A percentile compares a stretch with the other conserved stretches of the same genome.
Evolutionary conservation across 2,113 vertebrate species (phyloP).

Genomic region (Recurvirostra avosetta): DNA sequence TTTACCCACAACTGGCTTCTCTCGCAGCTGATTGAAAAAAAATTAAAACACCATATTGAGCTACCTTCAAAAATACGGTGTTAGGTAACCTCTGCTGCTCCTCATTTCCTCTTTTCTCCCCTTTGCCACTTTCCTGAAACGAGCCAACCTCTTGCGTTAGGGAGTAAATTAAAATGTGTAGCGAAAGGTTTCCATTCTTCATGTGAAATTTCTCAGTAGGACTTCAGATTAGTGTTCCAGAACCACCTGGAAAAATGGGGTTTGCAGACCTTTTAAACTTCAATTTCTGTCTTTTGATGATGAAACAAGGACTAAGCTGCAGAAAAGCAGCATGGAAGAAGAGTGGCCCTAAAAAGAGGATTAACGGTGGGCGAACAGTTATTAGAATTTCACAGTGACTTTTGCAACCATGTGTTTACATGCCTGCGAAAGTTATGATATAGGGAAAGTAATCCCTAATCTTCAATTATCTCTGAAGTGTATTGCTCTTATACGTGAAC

Average conservation of each 20-base stretch:
- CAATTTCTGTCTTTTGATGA: background rate
- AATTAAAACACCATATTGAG: background rate
- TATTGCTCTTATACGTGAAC: background rate
- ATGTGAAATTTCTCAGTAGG: background rate
- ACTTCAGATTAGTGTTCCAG: background rate
- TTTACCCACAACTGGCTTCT: background rate
- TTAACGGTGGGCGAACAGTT: background rate
- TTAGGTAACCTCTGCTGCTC: slow-evolving; percentile 31
- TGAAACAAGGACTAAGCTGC: background rate
- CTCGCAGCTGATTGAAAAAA: slow-evolving; percentile 11
- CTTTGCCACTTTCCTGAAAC: slow-evolving; percentile 8
- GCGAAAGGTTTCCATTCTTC: background rate
- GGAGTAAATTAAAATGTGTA: slow-evolving; percentile 40
- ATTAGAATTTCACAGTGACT: background rate
- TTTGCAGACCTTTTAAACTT: background rate
- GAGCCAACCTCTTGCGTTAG: background rate
- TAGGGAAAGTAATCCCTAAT: background rate
- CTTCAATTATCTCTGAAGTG: background rate
- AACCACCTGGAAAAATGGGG: slow-evolving; percentile 9
- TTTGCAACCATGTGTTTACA: background rate
- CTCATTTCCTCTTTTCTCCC: slow-evolving; percentile 35
- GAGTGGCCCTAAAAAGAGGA: background rate
- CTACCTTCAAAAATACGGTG: background rate
- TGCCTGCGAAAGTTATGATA: background rate
- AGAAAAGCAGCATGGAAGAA: background rate